Percentiles rank a stretch among this genome's conserved stretches.
These are phyloP conservation scores for Drosophila tsacasi DNA, from an alignment of 1,140 invertebrate species.

Conservation along the genomic window DNA sequence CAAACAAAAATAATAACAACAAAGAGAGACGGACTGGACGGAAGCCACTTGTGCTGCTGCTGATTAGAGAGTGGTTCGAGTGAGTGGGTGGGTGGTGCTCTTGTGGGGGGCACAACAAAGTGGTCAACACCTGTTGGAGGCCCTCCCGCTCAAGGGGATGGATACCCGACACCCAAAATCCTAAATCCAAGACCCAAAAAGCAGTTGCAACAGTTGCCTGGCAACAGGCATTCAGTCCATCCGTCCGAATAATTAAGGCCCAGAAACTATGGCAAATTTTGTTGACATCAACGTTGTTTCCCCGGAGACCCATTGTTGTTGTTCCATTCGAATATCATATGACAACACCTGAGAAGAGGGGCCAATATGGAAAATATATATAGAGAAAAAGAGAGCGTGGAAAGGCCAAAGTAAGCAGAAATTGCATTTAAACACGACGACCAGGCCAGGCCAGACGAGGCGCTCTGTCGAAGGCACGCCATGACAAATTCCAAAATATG, in stretches of 20 bases:
- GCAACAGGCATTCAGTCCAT: conserved; percentile 29
- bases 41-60: conserved; percentile 37
- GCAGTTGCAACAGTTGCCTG: conserved; percentile 14
- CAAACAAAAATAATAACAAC: conserved; percentile 27
- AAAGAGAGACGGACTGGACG: conserved; percentile 14
- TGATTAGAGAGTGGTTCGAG: conserved; percentile 36
- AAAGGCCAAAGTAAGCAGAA: conserved; percentile 43
- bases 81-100: conserved; percentile 14
- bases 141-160: not conserved
- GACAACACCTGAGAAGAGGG: conserved; percentile 43
- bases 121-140: conserved; percentile 45
- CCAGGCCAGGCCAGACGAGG: conserved; percentile 15
- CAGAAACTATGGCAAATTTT: conserved; percentile 27
- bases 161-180: conserved; percentile 1
- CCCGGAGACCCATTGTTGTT: conserved; percentile 11
- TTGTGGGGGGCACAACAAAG: conserved; percentile 13
- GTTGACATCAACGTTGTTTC: conserved; percentile 30
- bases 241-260: conserved; percentile 27
- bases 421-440: conserved; percentile 48
- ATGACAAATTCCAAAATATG: conserved; percentile 42
- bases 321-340: conserved; percentile 13
- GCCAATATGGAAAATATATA: conserved; percentile 1
- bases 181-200: conserved; percentile 15
- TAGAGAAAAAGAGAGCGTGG: conserved; percentile 11
- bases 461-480: conserved; percentile 36